Evolutionary conservation across 2,888 invertebrate genomes (phyloP), one percentile per base, ranked within the genome.

Genomic region (Drosophila monieri): DNA sequence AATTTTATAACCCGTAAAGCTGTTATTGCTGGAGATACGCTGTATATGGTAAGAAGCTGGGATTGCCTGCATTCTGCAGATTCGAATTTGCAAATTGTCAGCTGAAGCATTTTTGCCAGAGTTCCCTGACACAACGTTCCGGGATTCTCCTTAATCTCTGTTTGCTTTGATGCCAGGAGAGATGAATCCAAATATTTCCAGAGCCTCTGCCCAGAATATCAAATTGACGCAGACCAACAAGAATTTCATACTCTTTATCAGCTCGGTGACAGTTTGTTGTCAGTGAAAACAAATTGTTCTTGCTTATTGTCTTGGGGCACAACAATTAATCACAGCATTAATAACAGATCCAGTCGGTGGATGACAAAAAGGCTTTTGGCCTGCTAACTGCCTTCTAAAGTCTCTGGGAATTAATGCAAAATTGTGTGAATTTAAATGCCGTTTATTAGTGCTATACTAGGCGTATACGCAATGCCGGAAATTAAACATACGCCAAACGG

Each of bases 1-100:
- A 89, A 89, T 89, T 84, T 88, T 77, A 89, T 77, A 86, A 76
- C 74, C 76, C 65, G 68, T 73, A 78, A 78, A 77, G 83, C 76
- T 87, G 86, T 86, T 87, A 80, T 87, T 88, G 59, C 74, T 74
- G 56, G 61, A 74, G 76, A 81, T 81, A 81, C 14, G 15, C 39
- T 41, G 39, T 87, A 75, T 74, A 69, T 78, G 79, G 69, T 60
- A 60, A 75, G 69, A 69, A 58, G 58, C 43, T 39, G 44, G 9
- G 44, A 14, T 46, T 8, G 46, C 30, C 52, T 66, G 67, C 46
- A 53, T 14, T 32, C 9, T 32, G 73, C 43, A 35, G 15, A 27
- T 72, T 72, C 25, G 18, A 77, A 53, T 48, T 65, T 64, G 59
- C 52, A 65, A 65, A 56, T 61, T 71, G 54, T 27, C 39, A 59